Evolutionary conservation across 64 coral and sea anemone genomes (phyloP).

Genomic region (Stichodactyla mertensii): DNA sequence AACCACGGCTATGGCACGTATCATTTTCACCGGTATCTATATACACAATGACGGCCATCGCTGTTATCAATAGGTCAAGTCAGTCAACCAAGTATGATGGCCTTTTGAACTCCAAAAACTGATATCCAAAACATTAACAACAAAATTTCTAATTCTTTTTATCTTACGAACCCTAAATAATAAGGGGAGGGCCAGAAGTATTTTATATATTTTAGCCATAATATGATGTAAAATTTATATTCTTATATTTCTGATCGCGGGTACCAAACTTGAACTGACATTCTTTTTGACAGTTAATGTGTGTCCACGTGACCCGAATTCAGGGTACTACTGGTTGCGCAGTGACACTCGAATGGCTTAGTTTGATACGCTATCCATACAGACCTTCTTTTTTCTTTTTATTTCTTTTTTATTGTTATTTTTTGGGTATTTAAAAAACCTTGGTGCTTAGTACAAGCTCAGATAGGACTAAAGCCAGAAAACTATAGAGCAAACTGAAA

Average conservation of each 20-base stretch:
- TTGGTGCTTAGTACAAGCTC: too few species aligned
- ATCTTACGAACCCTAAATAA: neutral
- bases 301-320: neutral
- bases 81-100: neutral
- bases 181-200: neutral
- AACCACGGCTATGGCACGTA: neutral
- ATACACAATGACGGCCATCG: neutral
- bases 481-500: too few species aligned
- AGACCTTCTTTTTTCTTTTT: too few species aligned
- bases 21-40: neutral
- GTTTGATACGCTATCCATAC: neutral
- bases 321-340: neutral
- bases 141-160: neutral
- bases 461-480: too few species aligned
- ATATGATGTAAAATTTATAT: conserved; percentile 1
- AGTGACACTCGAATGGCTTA: neutral
- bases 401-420: too few species aligned
- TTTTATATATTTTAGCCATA: neutral
- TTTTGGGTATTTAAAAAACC: too few species aligned
- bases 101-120: too few species aligned
- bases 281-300: neutral
- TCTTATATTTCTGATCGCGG: neutral
- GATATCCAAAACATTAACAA: neutral
- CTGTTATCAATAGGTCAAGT: neutral
- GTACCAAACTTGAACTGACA: neutral